These are phyloP conservation scores for Caenorhabditis latens DNA, from an alignment of 1,140 invertebrate genomes.

Conservation along the genomic window DNA sequence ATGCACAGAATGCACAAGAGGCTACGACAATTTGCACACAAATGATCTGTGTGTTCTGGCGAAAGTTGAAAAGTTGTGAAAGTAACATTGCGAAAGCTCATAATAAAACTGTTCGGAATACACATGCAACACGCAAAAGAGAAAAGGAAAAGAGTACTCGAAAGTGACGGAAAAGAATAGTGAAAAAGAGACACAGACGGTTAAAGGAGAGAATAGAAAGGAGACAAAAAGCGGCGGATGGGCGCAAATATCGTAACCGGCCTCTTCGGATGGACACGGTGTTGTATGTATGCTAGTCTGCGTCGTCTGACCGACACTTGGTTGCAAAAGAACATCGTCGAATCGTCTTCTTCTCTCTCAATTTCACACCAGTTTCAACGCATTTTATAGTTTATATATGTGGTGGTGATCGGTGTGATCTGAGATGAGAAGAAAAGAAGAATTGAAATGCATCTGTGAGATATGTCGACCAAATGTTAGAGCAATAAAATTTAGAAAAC, in stretches of 20 bases:
- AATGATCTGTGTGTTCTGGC: no score
- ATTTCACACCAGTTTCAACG: constrained; percentile 55
- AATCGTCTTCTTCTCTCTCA: constrained; percentile 30
- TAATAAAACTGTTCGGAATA: constrained; percentile 29
- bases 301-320: constrained; percentile 27
- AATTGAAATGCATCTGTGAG: constrained; percentile 43
- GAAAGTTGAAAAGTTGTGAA: not conserved
- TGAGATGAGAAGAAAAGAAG: not conserved
- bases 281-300: constrained; percentile 31
- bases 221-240: constrained; percentile 50
- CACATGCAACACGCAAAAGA: constrained; percentile 39
- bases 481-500: constrained; percentile 44
- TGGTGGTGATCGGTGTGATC: constrained; percentile 41
- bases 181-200: constrained; percentile 28
- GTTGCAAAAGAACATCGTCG: constrained; percentile 54
- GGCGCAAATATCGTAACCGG: constrained; percentile 54
- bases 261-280: constrained; percentile 51
- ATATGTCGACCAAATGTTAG: constrained; percentile 52
- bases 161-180: constrained; percentile 28
- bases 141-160: constrained; percentile 32
- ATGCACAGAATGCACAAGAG: no score
- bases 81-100: not conserved
- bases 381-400: constrained; percentile 54
- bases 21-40: no score
- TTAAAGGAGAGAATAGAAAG: not conserved